Evolutionary conservation across 2,888 invertebrate species (phyloP).

Genomic region (Microctonus hyperodae): DNA sequence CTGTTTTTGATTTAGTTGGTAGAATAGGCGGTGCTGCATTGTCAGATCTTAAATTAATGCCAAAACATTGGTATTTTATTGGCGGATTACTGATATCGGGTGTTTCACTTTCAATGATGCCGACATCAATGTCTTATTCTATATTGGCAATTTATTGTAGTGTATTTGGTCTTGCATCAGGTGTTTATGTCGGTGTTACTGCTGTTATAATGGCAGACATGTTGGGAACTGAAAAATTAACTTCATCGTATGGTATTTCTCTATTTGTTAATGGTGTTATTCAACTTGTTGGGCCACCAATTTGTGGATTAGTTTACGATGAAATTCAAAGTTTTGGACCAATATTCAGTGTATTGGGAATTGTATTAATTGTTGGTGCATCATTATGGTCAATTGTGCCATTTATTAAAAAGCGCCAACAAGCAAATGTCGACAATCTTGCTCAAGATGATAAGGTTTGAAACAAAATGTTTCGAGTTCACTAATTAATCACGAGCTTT

Average conservation of each 20-base stretch:
- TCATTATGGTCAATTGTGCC: slow-evolving; percentile 80
- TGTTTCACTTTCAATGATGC: slow-evolving; percentile 74
- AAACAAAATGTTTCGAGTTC: not conserved
- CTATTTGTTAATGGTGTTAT: slow-evolving; percentile 84
- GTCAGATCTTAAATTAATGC: slow-evolving; percentile 78
- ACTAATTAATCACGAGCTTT: not conserved
- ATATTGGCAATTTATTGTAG: slow-evolving; percentile 76
- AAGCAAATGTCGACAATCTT: slow-evolving; percentile 24
- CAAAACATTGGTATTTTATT: slow-evolving; percentile 84
- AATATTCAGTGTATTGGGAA: slow-evolving; percentile 77
- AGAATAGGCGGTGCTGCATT: slow-evolving; percentile 85
- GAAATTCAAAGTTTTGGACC: slow-evolving; percentile 72
- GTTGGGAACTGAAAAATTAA: slow-evolving; percentile 82
- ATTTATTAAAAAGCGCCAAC: slow-evolving; percentile 66
- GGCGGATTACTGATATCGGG: slow-evolving; percentile 81
- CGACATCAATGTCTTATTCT: slow-evolving; percentile 72
- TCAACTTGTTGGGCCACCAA: slow-evolving; percentile 82
- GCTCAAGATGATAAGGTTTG: slow-evolving; percentile 43
- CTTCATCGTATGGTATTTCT: slow-evolving; percentile 87
- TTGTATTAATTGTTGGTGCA: slow-evolving; percentile 76
- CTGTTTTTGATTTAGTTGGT: slow-evolving; percentile 81
- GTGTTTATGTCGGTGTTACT: slow-evolving; percentile 85
- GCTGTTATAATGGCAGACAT: slow-evolving; percentile 89
- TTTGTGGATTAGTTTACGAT: slow-evolving; percentile 79
- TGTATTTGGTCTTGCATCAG: slow-evolving; percentile 82